phyloP scores from a whole-genome alignment of 2,113 vertebrate species.

The Coptodon rendalli region DNA sequence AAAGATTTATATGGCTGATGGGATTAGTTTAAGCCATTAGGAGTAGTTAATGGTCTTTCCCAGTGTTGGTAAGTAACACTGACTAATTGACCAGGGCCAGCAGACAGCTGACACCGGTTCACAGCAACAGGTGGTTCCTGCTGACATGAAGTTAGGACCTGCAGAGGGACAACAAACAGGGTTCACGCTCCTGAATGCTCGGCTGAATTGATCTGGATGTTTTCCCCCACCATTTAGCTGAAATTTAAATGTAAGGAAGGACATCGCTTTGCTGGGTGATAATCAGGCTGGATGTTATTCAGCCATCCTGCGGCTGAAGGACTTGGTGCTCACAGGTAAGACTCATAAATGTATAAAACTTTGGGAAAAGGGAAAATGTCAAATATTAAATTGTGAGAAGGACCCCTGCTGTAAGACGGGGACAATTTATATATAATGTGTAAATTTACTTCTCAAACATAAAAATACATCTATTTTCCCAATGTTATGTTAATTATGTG shows the following conservation, averaged over 20 bases:
- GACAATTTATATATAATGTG: not conserved
- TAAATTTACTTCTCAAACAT: not conserved
- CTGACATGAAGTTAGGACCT: not conserved
- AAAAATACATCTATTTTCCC: not conserved
- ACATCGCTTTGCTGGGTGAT: not conserved
- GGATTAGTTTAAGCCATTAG: constrained; percentile 55
- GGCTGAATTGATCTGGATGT: not conserved
- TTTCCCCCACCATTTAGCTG: not conserved
- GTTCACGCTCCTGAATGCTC: not conserved
- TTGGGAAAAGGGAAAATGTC: not conserved
- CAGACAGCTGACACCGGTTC: not conserved
- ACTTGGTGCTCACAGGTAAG: constrained; percentile 8
- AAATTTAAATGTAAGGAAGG: not conserved
- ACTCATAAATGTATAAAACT: not conserved
- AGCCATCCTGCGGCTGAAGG: not conserved
- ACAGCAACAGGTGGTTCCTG: not conserved
- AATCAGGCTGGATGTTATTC: not conserved
- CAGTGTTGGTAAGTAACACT: constrained; percentile 51
- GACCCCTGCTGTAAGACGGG: not conserved
- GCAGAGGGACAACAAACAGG: not conserved
- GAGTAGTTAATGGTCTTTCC: constrained; percentile 66
- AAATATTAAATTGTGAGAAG: not conserved
- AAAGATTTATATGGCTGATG: constrained; percentile 50
- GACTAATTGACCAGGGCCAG: constrained; percentile 14
- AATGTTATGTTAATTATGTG: not conserved